Base-by-base conservation (phyloP, 1,140 invertebrate species). In the Olivierus martensii region DNA sequence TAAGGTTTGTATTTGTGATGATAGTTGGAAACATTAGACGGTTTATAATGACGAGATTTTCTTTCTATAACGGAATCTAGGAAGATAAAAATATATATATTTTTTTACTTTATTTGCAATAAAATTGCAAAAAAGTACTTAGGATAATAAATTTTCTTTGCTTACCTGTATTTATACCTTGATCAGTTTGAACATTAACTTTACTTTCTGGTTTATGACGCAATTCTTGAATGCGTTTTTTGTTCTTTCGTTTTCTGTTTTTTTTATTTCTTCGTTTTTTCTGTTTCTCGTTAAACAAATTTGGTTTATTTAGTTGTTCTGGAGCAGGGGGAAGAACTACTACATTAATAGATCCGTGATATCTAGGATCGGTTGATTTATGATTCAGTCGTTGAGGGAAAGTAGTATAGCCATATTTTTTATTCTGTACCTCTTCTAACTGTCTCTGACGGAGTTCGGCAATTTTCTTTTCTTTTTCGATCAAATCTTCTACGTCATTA, bases 361-460 rank as follows among this genome's bases (percentile, higher is more conserved):
- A 52, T 35, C 43, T 12, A n/a, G n/a, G 2, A 5, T 12, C 17
- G 21, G 11, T 7, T 45, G 37, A n/a, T 22, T 14, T 37, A 17
- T 21, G 35, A 28, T 4, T 28, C 0, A 6, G 4, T 6, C 28
- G 4, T 28, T 28, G 28, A 28, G 28, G 28, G 9, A 6, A 28
- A 4, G 28, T 28, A 6, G 28, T 28, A 2, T 28, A 28, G 9
- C 28, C 28, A 28, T 49, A 49, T 3, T 46, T 14, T 22, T 55
- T 35, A n/a, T 41, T 50, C 17, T 35, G 39, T 15, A 55, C 15
- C 22, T 55, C 54, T 38, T 55, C 49, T 18, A 51, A 41, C n/a
- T 55, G 54, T 39, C 36, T 51, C 19, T 55, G 14, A 19, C 54
- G 37, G 38, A 55, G 21, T 46, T 55, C 54, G 6, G 54, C 54